Conservation (phyloP, 23 tunicate genomes). For the Clavelina lepadiformis region DNA sequence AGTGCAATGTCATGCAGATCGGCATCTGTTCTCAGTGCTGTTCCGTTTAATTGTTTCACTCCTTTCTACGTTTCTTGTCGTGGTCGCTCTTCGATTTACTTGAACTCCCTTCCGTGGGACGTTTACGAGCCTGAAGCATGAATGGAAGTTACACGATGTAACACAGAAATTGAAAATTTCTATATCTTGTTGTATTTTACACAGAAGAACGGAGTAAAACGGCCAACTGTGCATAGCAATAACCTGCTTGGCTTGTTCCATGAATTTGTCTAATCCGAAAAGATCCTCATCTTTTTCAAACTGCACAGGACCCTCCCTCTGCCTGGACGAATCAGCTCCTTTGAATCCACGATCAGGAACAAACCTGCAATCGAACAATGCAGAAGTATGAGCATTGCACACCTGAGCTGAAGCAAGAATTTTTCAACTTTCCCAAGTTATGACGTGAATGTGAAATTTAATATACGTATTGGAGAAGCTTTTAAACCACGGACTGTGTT, state of each 20-base stretch:
- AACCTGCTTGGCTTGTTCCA: constrained; percentile 90
- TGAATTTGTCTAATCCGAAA: constrained; percentile 91
- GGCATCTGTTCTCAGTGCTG: no score
- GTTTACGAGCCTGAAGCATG: constrained; percentile 72
- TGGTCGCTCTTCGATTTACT: constrained; percentile 34
- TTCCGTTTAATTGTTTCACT: no score
- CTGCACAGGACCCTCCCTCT: constrained; percentile 96
- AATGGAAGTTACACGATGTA: no score
- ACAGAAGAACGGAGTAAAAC: no score
- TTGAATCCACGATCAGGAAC: constrained; percentile 92
- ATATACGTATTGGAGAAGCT: background rate
- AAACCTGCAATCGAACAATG: constrained; percentile 39
- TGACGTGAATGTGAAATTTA: background rate
- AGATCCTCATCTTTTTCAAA: constrained; percentile 96
- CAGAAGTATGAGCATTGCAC: background rate
- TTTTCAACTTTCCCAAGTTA: background rate
- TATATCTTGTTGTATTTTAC: no score
- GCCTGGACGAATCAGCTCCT: constrained; percentile 84
- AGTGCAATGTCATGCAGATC: no score
- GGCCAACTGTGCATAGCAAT: background rate
- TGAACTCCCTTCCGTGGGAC: constrained; percentile 70
- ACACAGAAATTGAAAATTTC: no score
- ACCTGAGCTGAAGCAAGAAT: background rate
- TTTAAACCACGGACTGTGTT: no score
- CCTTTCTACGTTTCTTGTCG: constrained; percentile 59